A percentile compares a stretch with the other conserved stretches of the same genome.
phyloP scores from a whole-genome alignment of 2,888 invertebrate genomes.

The Stenurella melanura region DNA sequence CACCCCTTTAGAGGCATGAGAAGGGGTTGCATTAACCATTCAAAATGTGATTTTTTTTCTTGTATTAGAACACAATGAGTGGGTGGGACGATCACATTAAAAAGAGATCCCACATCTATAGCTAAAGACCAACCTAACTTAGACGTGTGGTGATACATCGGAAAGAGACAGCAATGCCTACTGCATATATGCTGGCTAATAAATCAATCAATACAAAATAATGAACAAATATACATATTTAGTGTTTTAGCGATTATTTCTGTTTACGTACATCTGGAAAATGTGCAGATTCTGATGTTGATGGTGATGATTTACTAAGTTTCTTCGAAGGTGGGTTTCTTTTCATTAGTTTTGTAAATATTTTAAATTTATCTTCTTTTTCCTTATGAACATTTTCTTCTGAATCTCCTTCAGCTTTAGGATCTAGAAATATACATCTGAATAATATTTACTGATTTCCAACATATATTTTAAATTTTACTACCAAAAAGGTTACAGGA shows the following conservation, averaged over 20 bases:
- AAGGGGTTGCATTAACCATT: too few relatives aligned
- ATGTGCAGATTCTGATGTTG: slow-evolving; percentile 9
- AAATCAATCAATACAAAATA: too few relatives aligned
- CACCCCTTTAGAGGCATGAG: too few relatives aligned
- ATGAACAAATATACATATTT: too few relatives aligned
- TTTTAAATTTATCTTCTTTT: not conserved
- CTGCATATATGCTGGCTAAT: too few relatives aligned
- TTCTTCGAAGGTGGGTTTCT: slow-evolving; percentile 5
- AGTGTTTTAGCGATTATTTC: not conserved
- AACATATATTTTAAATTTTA: not conserved
- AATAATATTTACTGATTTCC: not conserved
- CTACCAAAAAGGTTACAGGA: slow-evolving; percentile 47
- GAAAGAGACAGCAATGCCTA: too few relatives aligned
- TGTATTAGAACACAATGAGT: too few relatives aligned
- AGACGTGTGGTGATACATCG: too few relatives aligned
- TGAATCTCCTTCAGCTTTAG: not conserved
- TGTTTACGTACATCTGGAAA: slow-evolving; percentile 25
- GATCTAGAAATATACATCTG: not conserved
- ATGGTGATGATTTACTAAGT: slow-evolving; percentile 11
- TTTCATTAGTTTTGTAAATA: not conserved
- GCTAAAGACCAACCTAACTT: too few relatives aligned
- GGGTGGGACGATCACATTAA: too few relatives aligned
- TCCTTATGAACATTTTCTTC: not conserved
- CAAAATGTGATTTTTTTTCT: too few relatives aligned
- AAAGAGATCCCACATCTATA: too few relatives aligned